Evolutionary conservation across 1,140 invertebrate species (phyloP), one percentile per base, ranked within the genome.

Genomic region (Tachypleus tridentatus): DNA sequence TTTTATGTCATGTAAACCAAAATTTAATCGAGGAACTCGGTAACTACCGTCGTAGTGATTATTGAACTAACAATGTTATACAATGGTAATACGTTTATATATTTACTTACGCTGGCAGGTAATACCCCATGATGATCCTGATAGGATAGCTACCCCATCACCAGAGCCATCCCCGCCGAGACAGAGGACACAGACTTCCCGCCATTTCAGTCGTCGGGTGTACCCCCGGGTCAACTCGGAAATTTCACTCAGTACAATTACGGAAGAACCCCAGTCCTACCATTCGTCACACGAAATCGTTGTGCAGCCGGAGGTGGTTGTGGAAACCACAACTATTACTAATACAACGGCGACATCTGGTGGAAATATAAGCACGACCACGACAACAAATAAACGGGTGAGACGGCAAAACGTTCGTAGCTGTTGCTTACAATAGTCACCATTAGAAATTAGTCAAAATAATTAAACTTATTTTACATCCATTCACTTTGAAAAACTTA

Each of bases 281-380:
- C 85, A 87, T 71, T 85, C 84, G 52, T 86, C 80, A 72, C 89
- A 91, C 75, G 93, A 93, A 71, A 95, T 97, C 66, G 86, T 95
- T 68, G 92, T 97, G 9, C 89, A 96, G 72, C 93, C 93, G 8
- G 91, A 97, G 78, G 85, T 97, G 29, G 91, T 94, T 64, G 91
- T 98, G 10, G 92, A 97, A 77, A 93, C 91, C 1, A 88, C 85
- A 7, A 89, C 86, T 3, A 64, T 69, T 87, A 85, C 71, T 83
- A 69, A 70, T 61, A 66, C 61, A 11, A 11, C 56, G 60, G 63
- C 29, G 29, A 29, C 29, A 29, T 29, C 29, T 29, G 29, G 29
- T 29, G 29, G 29, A 29, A 29, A 29, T 29, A 29, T 29, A 29
- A 29, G 29, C 29, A 29, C 29, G 29, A 29, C 29, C 29, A 29